phyloP scores from a whole-genome alignment of 2,113 vertebrate genomes.

The Scalopus aquaticus region DNA sequence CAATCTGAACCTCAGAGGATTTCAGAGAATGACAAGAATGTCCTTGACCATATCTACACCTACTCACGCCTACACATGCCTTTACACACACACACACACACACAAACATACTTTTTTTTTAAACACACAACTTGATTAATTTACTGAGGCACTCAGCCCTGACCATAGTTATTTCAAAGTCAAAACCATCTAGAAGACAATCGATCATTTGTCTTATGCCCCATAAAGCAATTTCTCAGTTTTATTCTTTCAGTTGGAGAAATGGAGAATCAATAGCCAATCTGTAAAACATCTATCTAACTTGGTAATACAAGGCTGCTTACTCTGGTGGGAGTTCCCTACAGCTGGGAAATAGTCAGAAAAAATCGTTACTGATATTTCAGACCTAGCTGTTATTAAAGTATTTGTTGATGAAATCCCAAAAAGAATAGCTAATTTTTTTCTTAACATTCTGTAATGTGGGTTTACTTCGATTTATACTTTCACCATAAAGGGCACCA shows the following conservation, averaged over 20 bases:
- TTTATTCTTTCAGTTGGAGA: background rate
- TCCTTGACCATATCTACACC: background rate
- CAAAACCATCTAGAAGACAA: background rate
- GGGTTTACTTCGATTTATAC: background rate
- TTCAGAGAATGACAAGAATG: slow-evolving; percentile 11
- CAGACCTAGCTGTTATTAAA: background rate
- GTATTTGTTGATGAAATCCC: background rate
- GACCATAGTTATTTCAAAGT: background rate
- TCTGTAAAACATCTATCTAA: background rate
- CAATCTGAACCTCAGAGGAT: background rate
- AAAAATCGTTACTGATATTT: slow-evolving; percentile 17
- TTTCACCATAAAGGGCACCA: background rate
- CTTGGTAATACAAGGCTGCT: background rate
- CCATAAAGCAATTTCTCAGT: background rate
- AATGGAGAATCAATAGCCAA: background rate
- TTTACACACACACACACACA: background rate
- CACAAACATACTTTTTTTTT: background rate
- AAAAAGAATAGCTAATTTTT: background rate
- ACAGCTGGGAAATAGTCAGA: background rate
- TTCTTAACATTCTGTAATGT: background rate
- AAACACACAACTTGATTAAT: background rate
- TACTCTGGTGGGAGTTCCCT: background rate
- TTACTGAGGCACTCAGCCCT: background rate
- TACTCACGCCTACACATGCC: background rate
- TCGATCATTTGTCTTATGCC: background rate